Evolutionary conservation across 2,113 vertebrate species (phyloP), one percentile per base, ranked within the genome.

Genomic region (Corythornis vintsioides): DNA sequence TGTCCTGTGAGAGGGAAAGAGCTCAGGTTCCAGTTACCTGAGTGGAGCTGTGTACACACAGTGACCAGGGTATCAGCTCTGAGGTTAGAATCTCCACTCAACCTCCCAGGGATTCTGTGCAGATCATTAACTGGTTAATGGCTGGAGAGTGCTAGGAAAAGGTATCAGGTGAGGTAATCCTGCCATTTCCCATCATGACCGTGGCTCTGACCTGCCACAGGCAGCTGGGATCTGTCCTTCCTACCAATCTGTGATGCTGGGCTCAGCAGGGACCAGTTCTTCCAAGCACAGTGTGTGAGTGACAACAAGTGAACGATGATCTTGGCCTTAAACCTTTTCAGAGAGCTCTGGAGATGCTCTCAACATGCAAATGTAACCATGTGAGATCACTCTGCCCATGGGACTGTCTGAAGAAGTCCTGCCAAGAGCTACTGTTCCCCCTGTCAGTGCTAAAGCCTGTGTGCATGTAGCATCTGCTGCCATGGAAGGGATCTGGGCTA

Each of bases 271-370:
- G 60, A 89, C 7, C 40, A 66, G 43, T 15, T 59, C 71, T 57
- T 83, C 52, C 81, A 88, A 71, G 67, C 18, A 52, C 33, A 70
- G 83, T 19, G 19, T 2, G 10, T 5, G 19, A 63, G 14, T 70
- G 77, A 6, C 1, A 80, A 45, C 17, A 69, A 65, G 17, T 0
- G 2, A 86, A n/a, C 0, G 0, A 52, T 13, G 12, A 77, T 65
- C 50, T 42, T 61, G 47, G 87, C 53, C 87, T 53, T 38, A 78
- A 89, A 79, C 21, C n/a, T 87, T 79, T 63, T 12, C 40, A 14
- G 40, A 79, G 50, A 59, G 42, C 50, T 84, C 87, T 82, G 70
- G 29, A 75, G 70, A 53, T 0, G 1, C 48, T 71, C 47, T 59
- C 14, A 77, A 25, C 20, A 21, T 2, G 22, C 56, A 61, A 76